Base-by-base conservation (phyloP, 23 tunicate genomes). In the Trididemnum miniatum region DNA sequence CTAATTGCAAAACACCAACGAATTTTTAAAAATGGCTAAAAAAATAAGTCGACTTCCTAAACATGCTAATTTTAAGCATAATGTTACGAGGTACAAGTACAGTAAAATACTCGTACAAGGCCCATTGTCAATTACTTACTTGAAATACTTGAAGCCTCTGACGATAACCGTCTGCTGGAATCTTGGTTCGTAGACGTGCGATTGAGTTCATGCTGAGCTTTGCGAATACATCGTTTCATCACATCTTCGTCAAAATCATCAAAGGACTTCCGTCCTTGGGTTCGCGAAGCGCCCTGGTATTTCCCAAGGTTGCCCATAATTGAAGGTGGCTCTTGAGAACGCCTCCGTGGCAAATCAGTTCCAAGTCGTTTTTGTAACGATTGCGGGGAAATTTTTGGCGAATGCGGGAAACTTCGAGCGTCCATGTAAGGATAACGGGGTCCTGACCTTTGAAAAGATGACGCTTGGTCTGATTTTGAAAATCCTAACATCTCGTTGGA, bases 151-250 rank as follows among this genome's bases (percentile, higher is more conserved):
- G n/a, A n/a, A n/a, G n/a, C n/a, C n/a, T n/a, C n/a, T n/a, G n/a
- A n/a, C n/a, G n/a, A n/a, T n/a, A n/a, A n/a, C n/a, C n/a, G n/a
- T n/a, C n/a, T 44, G 54, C 12, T 4, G 37, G 75, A 69, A 4
- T 30, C 54, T 30, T 37, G 59, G 26, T 27, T 66, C 20, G 59
- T 35, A 22, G 66, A 22, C 1, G 65, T 65, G 31, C 35, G 77
- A 2, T 51, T 24, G 59, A 86, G 62, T 64, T 79, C 84, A 27
- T 40, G 76, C 63, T 90, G 86, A 18, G 95, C 95, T 72, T 90
- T 90, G 36, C 60, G 59, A 44, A 90, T 90, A 67, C 95, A 90
- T 44, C 95, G 76, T 18, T 72, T 72, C 95, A 90, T 84, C 35
- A 90, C 88, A 33, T 90, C 95, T 25, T 24, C 65, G 37, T 67